A percentile compares a stretch with the other conserved stretches of the same genome.
phyloP scores from a whole-genome alignment of 2,888 invertebrate species.

The Tipula confusa region DNA sequence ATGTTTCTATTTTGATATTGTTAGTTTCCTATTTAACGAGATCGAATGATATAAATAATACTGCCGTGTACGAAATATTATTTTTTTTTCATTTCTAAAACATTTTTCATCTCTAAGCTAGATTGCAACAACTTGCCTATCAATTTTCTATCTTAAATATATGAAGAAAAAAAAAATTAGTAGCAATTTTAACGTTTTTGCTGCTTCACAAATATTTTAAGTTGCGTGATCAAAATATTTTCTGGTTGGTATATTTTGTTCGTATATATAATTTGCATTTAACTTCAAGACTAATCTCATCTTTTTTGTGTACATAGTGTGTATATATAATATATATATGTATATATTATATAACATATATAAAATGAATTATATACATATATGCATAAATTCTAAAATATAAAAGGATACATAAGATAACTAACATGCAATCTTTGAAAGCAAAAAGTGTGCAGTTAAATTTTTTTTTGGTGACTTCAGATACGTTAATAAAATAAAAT shows the following conservation, averaged over 20 bases:
- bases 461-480: not conserved
- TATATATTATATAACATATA: not conserved
- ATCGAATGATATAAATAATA: not conserved
- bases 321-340: no score
- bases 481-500: slow-evolving; percentile 9
- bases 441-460: not conserved
- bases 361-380: not conserved
- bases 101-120: not conserved
- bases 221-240: slow-evolving; percentile 5
- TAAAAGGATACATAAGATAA: not conserved
- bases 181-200: not conserved
- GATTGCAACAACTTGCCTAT: not conserved
- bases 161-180: not conserved
- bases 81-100: not conserved
- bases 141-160: not conserved
- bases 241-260: not conserved
- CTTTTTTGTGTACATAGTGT: slow-evolving; percentile 13
- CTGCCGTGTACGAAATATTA: not conserved
- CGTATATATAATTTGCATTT: slow-evolving; percentile 25
- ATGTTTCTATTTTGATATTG: no score
- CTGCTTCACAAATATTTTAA: not conserved
- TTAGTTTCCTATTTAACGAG: not conserved
- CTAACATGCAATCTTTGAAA: not conserved
- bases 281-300: slow-evolving; percentile 5
- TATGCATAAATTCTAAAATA: not conserved